Evolutionary conservation across 2,888 invertebrate species (phyloP).

Genomic region (Saturnia japonica): DNA sequence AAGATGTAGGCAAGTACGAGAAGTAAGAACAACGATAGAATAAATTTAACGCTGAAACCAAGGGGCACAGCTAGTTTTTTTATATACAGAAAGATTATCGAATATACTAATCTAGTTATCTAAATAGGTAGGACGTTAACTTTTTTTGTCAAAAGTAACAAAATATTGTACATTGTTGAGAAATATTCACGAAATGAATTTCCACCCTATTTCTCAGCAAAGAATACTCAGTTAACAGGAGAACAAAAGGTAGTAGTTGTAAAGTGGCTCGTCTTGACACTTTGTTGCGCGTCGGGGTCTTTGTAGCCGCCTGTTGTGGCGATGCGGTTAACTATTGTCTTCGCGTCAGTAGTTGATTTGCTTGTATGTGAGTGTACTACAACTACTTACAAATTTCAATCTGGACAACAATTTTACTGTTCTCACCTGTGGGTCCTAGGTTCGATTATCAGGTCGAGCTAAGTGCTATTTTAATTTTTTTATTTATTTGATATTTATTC

Average conservation of each 20-base stretch:
- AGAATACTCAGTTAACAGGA: slow-evolving; percentile 14
- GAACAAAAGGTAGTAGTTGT: slow-evolving; percentile 11
- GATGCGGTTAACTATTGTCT: slow-evolving; percentile 12
- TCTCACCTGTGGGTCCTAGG: not conserved
- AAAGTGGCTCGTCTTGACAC: slow-evolving; percentile 16
- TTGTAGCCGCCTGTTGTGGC: slow-evolving; percentile 5
- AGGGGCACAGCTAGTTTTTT: no score
- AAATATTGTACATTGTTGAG: not conserved
- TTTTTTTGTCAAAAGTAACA: not conserved
- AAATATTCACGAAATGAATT: not conserved
- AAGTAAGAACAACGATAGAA: no score
- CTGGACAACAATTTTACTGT: not conserved
- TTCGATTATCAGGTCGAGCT: not conserved
- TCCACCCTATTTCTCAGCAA: slow-evolving; percentile 3
- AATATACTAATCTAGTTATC: no score
- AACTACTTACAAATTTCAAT: not conserved
- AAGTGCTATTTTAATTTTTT: no score
- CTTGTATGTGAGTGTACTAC: not conserved
- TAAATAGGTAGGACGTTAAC: not conserved
- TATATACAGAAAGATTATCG: no score
- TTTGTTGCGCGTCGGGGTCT: slow-evolving; percentile 12
- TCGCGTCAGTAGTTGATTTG: not conserved
- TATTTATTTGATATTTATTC: no score
- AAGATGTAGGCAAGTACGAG: no score
- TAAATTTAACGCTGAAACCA: no score